Evolutionary conservation across 2,797 vertebrate genomes (phyloP), one percentile per base, ranked within the genome.

Genomic region (Sebastolobus altivelis): DNA sequence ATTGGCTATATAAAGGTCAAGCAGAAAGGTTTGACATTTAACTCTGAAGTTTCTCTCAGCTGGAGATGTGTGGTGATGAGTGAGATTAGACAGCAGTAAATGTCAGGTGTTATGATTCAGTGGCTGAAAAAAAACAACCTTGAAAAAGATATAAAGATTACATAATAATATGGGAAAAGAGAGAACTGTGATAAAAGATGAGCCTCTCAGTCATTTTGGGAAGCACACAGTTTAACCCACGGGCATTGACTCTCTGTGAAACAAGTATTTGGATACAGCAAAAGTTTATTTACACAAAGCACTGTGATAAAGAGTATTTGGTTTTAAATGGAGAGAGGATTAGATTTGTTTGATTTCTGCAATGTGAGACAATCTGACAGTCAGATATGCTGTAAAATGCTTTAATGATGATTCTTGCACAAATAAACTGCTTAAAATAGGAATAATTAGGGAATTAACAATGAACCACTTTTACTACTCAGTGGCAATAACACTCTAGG

Each of bases 361-460:
- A 16, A 72, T 72, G 8, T 60, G 61, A 71, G 18, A 69, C n/a
- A 9, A 77, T 60, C 13, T 33, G 62, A 60, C 38, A 31, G 16
- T 63, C 46, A 59, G 61, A 80, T 62, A 27, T 27, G 27, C 29
- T 73, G 61, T 65, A 63, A 70, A 82, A 73, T 13, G 59, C 61
- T 80, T 9, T 9, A 52, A 52, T 46, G 49, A 25, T 35, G 46
- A 67, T 43, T 69, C 11, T 88, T 80, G 79, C 67, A 89, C 84
- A 92, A 72, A 71, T 65, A 79, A 40, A 72, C 14, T 29, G 59
- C 71, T 88, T 77, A 6, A 66, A 84, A 86, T 82, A 90, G 86
- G 88, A 93, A 81, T 63, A 72, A 89, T 78, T 91, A 94, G 91
- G 90, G 92, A 95, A 93, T 78, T 72, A 80, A 81, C 80, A 66